phyloP scores from a whole-genome alignment of 2,888 invertebrate species.

The Corythucha ciliata region DNA sequence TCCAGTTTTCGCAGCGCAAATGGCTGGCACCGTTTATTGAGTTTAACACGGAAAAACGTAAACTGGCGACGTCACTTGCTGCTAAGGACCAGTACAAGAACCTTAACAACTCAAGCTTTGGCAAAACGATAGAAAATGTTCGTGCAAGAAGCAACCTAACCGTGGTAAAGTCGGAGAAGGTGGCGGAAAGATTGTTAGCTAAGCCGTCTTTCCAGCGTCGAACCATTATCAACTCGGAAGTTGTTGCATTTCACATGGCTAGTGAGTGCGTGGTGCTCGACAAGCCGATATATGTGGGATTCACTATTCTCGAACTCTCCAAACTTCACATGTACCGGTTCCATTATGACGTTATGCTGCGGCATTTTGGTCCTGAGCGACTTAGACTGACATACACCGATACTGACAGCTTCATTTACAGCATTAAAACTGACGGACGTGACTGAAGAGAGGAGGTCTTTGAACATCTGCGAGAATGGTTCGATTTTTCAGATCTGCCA shows the following conservation, averaged over 20 bases:
- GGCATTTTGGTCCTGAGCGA: constrained; percentile 2
- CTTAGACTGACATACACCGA: constrained; percentile 16
- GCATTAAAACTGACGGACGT: constrained; percentile 13
- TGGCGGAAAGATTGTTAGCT: constrained; percentile 5
- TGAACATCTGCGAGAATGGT: constrained; percentile 34
- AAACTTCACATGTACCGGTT: constrained; percentile 17
- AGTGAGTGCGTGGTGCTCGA: constrained; percentile 15
- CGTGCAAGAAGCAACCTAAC: constrained; percentile 17
- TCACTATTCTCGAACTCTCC: constrained; percentile 18
- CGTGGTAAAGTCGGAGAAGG: constrained; percentile 5
- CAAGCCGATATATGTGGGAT: constrained; percentile 23
- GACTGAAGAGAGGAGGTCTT: constrained; percentile 1
- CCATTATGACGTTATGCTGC: constrained; percentile 16
- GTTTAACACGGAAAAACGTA: constrained; percentile 27
- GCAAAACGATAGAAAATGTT: constrained; percentile 39
- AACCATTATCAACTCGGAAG: constrained; percentile 16
- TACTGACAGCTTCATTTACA: constrained; percentile 20
- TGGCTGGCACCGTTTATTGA: constrained; percentile 37
- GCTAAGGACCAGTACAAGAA: constrained; percentile 42
- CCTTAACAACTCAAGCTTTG: constrained; percentile 41
- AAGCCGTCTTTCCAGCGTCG: constrained; percentile 19
- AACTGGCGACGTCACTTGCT: constrained; percentile 38
- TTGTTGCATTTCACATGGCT: constrained; percentile 16
- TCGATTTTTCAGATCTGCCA: constrained; percentile 38
- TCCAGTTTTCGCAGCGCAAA: constrained; percentile 37